Base-by-base conservation (phyloP, 2,888 invertebrate species). In the Melanostoma mellinum region DNA sequence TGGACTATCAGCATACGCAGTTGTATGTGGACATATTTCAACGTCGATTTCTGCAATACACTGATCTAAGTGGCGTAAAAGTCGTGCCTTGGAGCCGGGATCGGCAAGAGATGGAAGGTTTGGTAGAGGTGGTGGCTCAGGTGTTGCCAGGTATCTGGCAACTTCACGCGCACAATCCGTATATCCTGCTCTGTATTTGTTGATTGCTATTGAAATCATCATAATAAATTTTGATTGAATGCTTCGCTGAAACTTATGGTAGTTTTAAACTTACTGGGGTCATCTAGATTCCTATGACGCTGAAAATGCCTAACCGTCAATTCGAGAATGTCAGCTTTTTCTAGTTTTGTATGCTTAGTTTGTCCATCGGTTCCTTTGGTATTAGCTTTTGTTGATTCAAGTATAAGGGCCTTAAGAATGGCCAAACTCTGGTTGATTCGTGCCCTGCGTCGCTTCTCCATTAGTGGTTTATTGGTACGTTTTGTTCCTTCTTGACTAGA, bases 221-320 rank as follows among this genome's bases (percentile, higher is more conserved):
- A 9, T n/a, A 58, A 33, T 6, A 2, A 6, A 9, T 5, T 61
- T 5, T 6, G 4, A 30, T 33, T 5, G 20, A 20, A 20, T 20
- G 20, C 20, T 20, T 20, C 20, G 20, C 20, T 20, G 20, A 20
- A 20, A 20, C 20, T 20, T 20, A 20, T 10, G 0, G n/a, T 10
- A 36, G 9, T 8, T 0, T 1, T 0, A 3, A 20, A 87, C 87
- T 87, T 87, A 89, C 93, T 92, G 73, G 93, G 93, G 86, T 93
- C 93, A 86, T 94, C 94, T 42, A 95, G 91, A 86, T 94, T 94
- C 85, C 95, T 93, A 89, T 95, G 95, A 86, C 94, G 91, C 89
- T 96, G 96, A 86, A 97, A 93, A 90, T 96, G 96, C 76, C 96
- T 93, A 61, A 97, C 96, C 2, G 96, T 96, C 89, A 96, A 92